Conservation (phyloP, 2,888 invertebrate genomes). For the Trachelus stipa region DNA sequence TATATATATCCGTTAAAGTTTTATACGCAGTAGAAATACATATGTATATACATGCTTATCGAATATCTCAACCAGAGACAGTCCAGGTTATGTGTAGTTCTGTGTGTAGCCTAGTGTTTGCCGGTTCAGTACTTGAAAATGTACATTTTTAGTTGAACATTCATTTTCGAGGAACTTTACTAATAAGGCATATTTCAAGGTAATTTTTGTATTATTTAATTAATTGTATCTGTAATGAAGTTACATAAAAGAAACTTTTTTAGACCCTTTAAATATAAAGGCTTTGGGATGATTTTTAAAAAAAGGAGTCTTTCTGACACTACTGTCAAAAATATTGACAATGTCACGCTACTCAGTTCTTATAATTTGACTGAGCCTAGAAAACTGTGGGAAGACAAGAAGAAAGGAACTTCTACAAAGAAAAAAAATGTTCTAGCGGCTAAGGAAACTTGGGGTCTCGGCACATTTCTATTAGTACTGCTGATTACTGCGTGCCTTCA, state of each 20-base stretch:
- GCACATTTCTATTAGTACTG: neutral
- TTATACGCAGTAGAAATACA: neutral
- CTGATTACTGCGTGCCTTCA: neutral
- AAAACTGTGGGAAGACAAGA: neutral
- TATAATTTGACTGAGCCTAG: neutral
- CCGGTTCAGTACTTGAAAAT: neutral
- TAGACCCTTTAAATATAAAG: neutral
- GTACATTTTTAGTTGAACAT: neutral
- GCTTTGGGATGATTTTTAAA: neutral
- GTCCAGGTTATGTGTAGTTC: neutral
- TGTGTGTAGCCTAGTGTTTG: neutral
- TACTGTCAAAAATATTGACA: neutral
- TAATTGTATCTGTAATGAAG: neutral
- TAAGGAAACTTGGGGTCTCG: neutral
- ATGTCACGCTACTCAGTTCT: neutral
- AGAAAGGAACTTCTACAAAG: neutral
- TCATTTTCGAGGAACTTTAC: neutral
- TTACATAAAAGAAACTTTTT: neutral
- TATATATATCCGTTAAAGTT: neutral
- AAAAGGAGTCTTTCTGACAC: neutral
- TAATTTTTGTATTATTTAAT: neutral
- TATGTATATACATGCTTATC: neutral
- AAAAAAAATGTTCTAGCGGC: neutral
- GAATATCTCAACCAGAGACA: neutral
- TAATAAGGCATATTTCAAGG: neutral